Conservation (phyloP, 2,113 vertebrate genomes). For the Caloenas nicobarica region DNA sequence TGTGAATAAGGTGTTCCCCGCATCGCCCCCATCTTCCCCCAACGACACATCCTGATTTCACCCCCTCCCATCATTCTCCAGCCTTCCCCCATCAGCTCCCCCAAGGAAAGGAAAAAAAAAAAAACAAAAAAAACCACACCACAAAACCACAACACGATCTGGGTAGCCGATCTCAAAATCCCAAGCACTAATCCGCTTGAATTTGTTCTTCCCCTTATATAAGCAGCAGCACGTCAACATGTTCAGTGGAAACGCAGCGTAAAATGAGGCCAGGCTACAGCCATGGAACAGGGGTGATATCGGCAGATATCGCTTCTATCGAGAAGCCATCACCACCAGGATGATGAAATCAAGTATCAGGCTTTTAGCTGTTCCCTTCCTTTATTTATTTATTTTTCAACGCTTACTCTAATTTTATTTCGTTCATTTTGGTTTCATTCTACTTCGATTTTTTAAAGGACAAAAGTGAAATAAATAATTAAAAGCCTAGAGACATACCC, state of each 20-base stretch:
- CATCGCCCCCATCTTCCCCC: conserved; percentile 72
- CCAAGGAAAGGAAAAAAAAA: conserved; percentile 54
- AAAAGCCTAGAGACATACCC: conserved; percentile 44
- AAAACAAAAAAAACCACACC: background rate
- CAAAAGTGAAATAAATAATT: conserved; percentile 64
- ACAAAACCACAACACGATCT: conserved; percentile 69
- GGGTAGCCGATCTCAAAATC: conserved; percentile 81
- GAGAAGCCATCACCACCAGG: conserved; percentile 53
- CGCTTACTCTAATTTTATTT: background rate
- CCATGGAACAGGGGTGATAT: conserved; percentile 61
- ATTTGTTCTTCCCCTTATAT: conserved; percentile 81
- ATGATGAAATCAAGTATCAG: conserved; percentile 44
- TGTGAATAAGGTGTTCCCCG: conserved; percentile 74
- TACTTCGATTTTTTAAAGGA: conserved; percentile 47
- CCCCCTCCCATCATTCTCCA: conserved; percentile 62
- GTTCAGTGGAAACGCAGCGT: conserved; percentile 75
- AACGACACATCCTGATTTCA: conserved; percentile 47
- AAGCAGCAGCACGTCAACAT: conserved; percentile 82
- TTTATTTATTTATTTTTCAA: conserved; percentile 47
- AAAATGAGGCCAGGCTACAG: conserved; percentile 74
- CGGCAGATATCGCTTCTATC: conserved; percentile 57
- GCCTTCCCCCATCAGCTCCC: conserved; percentile 67
- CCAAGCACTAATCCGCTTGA: conserved; percentile 79
- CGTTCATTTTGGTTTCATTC: background rate
- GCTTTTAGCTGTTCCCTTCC: background rate